Conservation (phyloP, 2,113 vertebrate genomes). For the Solenodon paradoxus region DNA sequence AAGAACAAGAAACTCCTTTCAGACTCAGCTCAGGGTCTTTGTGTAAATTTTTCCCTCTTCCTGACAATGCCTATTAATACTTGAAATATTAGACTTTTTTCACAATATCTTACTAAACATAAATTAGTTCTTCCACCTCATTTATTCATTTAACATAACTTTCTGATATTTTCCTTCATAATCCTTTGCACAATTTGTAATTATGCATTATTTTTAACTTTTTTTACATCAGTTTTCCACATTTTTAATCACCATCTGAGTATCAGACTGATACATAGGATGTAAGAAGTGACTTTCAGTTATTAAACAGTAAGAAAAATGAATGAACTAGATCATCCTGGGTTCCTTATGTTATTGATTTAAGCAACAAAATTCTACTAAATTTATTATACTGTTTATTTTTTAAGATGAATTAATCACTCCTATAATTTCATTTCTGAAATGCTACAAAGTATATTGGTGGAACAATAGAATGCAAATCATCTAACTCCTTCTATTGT, state of each 20-base stretch:
- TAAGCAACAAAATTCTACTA: background rate
- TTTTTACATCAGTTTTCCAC: background rate
- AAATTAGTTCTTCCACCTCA: background rate
- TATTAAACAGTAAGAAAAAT: background rate
- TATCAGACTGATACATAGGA: background rate
- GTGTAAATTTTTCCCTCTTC: background rate
- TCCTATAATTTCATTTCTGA: slow-evolving; percentile 2
- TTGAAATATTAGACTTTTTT: background rate
- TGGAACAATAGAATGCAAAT: slow-evolving; percentile 21
- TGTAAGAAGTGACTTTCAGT: background rate
- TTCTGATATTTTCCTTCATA: background rate
- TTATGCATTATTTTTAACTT: background rate
- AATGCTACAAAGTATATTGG: background rate
- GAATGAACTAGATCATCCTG: background rate
- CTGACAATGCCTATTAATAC: background rate
- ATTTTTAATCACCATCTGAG: background rate
- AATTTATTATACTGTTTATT: background rate
- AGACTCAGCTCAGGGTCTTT: background rate
- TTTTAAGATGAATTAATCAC: background rate
- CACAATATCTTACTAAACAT: background rate
- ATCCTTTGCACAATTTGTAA: background rate
- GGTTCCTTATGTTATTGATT: background rate
- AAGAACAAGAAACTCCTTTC: background rate
- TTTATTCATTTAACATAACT: background rate
- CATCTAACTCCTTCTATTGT: background rate